Base-by-base conservation (phyloP, 2,113 vertebrate genomes). In the Bubo scandiacus region DNA sequence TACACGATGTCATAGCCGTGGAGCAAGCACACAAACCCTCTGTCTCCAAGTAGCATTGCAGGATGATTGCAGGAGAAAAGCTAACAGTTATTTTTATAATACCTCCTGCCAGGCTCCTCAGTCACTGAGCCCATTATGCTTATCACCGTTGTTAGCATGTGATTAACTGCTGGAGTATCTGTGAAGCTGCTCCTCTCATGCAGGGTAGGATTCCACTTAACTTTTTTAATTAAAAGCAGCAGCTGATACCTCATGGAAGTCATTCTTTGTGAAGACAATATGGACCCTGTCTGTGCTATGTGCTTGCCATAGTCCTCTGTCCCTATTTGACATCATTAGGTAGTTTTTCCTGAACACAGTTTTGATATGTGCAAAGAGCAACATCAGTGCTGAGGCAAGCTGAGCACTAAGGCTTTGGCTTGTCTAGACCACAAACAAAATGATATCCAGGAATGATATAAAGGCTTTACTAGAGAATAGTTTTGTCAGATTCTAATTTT, bases 141-240 rank as follows among this genome's bases (percentile, higher is more conserved):
- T 52, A 57, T 42, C 2, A 0, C 77, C 15, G 1, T 58, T 65
- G 38, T 81, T 71, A 55, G 61, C 81, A 13, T 12, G 29, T n/a
- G 62, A 90, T 81, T 94, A 94, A 81, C 52, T 88, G 63, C 57
- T 55, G 72, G 30, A 49, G 12, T 29, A 40, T 61, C 72, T 55
- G 55, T 62, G 81, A 77, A 82, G 23, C 49, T 92, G 65, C 62
- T 95, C 43, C 43, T 86, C 62, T 42, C 15, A 15, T 40, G 20
- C 6, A 0, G 1, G 14, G 40, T 38, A 67, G 71, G 61, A 96
- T 90, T 57, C 42, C 38, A 22, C 45, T 77, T 77, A 86, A 59
- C 17, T 40, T 77, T 71, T 90, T 86, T 95, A 92, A 88, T 94
- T 93, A 87, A 83, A 89, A 96, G 79, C 63, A 95, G 77, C 43